A percentile compares a stretch with the other conserved stretches of the same genome.
Conservation (phyloP, 2,113 vertebrate species). For the Geococcyx californianus region DNA sequence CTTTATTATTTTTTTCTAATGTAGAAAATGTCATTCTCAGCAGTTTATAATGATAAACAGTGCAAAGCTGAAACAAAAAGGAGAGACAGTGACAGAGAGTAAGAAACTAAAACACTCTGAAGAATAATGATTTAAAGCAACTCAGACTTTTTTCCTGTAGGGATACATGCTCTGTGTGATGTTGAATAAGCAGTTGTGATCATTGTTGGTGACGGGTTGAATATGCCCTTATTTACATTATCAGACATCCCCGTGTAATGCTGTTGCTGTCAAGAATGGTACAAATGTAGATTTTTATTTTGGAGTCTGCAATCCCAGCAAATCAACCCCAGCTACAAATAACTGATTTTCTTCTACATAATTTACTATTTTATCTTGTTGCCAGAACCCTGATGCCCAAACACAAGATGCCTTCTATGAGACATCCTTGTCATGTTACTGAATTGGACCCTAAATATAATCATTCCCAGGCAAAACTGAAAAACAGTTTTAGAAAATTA, state of each 20-base stretch:
- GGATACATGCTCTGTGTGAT: not conserved
- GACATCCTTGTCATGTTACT: not conserved
- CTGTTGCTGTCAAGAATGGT: not conserved
- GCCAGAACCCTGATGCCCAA: not conserved
- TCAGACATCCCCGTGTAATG: not conserved
- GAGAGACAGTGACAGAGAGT: not conserved
- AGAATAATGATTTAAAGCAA: not conserved
- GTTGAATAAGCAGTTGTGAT: not conserved
- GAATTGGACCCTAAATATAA: not conserved
- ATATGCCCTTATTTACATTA: not conserved
- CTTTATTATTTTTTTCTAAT: not conserved
- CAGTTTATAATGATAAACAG: not conserved
- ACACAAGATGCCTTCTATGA: rapidly evolving
- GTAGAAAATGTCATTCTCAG: not conserved
- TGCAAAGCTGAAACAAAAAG: too few relatives aligned
- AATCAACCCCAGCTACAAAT: not conserved
- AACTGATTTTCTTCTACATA: not conserved
- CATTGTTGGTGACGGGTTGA: not conserved
- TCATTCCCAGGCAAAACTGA: not conserved
- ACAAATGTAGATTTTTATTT: not conserved
- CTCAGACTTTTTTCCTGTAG: not conserved
- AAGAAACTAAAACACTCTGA: not conserved
- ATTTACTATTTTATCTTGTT: not conserved
- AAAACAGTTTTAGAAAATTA: not conserved
- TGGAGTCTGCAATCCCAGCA: not conserved